Evolutionary conservation across 2,888 invertebrate genomes (phyloP).

Genomic region (Lepidocyrtinus sp.): DNA sequence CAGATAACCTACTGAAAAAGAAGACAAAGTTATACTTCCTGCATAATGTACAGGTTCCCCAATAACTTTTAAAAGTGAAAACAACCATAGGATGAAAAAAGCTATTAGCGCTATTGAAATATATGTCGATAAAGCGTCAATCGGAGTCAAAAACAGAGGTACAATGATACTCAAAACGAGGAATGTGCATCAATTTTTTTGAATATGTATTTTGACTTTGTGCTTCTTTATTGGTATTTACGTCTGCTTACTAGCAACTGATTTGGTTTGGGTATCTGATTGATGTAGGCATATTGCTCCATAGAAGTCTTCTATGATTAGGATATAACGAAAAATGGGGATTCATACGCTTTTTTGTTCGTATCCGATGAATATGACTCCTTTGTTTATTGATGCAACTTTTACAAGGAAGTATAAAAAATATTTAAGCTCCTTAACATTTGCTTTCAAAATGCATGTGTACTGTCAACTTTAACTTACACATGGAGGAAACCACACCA

Average conservation of each 20-base stretch:
- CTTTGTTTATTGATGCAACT: not conserved
- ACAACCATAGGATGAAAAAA: not conserved
- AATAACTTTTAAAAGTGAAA: not conserved
- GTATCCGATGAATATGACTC: not conserved
- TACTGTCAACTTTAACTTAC: not conserved
- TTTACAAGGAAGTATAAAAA: not conserved
- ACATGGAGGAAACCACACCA: not conserved
- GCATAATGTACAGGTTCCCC: not conserved
- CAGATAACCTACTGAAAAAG: not conserved
- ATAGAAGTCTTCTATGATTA: not conserved
- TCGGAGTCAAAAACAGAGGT: too few relatives aligned
- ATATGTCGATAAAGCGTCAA: not conserved
- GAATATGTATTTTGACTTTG: too few relatives aligned
- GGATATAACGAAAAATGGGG: not conserved
- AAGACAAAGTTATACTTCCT: not conserved
- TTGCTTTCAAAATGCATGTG: not conserved
- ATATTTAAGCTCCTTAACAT: not conserved
- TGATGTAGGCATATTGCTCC: not conserved
- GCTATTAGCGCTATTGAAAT: not conserved
- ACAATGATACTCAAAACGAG: too few relatives aligned
- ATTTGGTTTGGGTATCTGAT: too few relatives aligned
- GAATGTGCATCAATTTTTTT: not conserved
- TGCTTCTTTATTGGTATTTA: too few relatives aligned
- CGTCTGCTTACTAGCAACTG: too few relatives aligned
- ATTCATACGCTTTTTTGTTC: not conserved